These are phyloP conservation scores for Drosophila nr. medialis DNA, from an alignment of 2,888 invertebrate species.

Conservation along the genomic window DNA sequence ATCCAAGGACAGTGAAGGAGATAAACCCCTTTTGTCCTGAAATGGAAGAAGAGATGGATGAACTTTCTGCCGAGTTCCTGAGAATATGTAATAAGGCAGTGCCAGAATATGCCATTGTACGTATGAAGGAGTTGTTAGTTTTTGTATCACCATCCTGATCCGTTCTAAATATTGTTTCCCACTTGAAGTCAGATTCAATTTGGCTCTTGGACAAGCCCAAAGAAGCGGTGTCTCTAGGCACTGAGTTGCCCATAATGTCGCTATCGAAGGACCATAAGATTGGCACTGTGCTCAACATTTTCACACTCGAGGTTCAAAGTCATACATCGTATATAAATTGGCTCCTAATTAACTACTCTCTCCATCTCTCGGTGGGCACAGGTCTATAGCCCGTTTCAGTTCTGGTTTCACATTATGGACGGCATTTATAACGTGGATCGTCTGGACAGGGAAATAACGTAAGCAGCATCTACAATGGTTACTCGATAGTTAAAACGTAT, in stretches of 20 bases:
- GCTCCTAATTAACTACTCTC: not conserved
- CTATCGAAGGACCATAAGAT: not conserved
- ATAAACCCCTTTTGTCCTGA: too few species aligned
- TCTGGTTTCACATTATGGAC: conserved; percentile 44
- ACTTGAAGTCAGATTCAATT: conserved; percentile 28
- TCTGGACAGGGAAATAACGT: conserved; percentile 7
- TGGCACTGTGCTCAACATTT: not conserved
- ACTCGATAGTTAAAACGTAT: not conserved
- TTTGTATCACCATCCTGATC: not conserved
- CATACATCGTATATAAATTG: not conserved
- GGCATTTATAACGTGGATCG: fast-evolving
- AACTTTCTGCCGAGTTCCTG: too few species aligned
- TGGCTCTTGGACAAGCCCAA: conserved; percentile 30
- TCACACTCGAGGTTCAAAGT: conserved; percentile 11
- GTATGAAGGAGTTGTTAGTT: not conserved
- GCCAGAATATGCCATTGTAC: too few species aligned
- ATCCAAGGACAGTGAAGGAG: too few species aligned
- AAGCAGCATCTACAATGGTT: conserved; percentile 15
- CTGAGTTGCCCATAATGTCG: not conserved
- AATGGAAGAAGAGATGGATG: too few species aligned
- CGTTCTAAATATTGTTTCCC: not conserved
- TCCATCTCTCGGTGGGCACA: not conserved
- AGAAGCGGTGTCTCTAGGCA: conserved; percentile 2
- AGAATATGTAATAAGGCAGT: too few species aligned
- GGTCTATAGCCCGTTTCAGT: conserved; percentile 53